phyloP scores from a whole-genome alignment of 2,113 vertebrate species.

The Pseudorhombus dupliciocellatus region DNA sequence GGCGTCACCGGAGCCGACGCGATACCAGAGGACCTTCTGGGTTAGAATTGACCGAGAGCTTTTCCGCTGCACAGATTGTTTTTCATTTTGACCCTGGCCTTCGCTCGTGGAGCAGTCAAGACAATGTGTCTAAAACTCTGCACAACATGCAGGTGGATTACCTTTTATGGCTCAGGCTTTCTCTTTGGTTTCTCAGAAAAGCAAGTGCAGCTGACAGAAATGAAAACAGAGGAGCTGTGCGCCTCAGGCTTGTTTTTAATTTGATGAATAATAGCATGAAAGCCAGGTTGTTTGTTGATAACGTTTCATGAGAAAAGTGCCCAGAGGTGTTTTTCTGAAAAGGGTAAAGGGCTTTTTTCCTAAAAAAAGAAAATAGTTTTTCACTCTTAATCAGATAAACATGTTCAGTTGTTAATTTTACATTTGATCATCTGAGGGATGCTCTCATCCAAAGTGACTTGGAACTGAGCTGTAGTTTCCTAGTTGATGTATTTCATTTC shows the following conservation, averaged over 20 bases:
- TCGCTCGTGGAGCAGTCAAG: slow-evolving; percentile 21
- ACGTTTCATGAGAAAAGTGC: not conserved
- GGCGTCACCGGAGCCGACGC: slow-evolving; percentile 57
- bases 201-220: slow-evolving; percentile 17
- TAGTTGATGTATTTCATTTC: not conserved
- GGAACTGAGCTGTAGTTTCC: too few species aligned
- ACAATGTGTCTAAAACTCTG: slow-evolving; percentile 23
- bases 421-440: too few species aligned
- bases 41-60: slow-evolving; percentile 62
- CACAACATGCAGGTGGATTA: slow-evolving; percentile 42
- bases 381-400: not conserved
- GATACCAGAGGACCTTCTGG: slow-evolving; percentile 55
- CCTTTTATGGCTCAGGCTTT: slow-evolving; percentile 30
- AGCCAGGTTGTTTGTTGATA: not conserved
- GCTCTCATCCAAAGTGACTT: not conserved
- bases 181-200: slow-evolving; percentile 21
- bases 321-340: not conserved
- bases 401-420: not conserved
- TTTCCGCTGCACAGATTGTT: slow-evolving; percentile 72
- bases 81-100: slow-evolving; percentile 69
- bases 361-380: too few species aligned
- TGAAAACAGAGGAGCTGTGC: slow-evolving; percentile 20
- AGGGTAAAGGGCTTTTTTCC: not conserved
- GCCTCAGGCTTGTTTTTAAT: slow-evolving; percentile 32
- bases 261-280: slow-evolving; percentile 13